Evolutionary conservation across 1,140 invertebrate species (phyloP), one percentile per base, ranked within the genome.

Genomic region (Bemisia tabaci): DNA sequence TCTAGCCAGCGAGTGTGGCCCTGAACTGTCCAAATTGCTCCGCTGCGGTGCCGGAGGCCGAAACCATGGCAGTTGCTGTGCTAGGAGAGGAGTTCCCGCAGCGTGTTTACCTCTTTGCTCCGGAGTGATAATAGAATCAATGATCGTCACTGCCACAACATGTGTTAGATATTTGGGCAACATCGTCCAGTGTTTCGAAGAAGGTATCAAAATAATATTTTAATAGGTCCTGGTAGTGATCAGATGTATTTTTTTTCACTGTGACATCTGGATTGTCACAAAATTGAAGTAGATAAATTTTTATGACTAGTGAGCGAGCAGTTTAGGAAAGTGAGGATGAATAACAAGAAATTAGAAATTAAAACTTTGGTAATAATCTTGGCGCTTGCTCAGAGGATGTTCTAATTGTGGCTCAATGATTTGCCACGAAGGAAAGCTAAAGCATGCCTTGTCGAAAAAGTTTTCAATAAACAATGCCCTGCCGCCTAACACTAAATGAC

Each of bases 101-200:
- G 75, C 79, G 39, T 92, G 90, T 73, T 77, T 86, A 64, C 81
- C 85, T 11, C 78, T 91, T 21, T 92, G 90, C 75, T 82, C 85
- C n/a, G 90, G 88, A 60, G 82, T 87, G 5, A 79, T 85, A 66
- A 67, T 78, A 9, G 62, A 67, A 60, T 68, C 72, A 2, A 79
- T 85, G 64, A 79, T 83, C 9, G 82, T 82, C 69, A 77, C 83
- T 69, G 80, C 85, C 70, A 75, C 82, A 5, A 77, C 83, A 60
- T 92, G 90, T 76, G 81, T 88, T 26, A 84, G 87, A 2, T 91
- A 87, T 75, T 86, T 90, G 66, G 89, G 89, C 58, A 91, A 91
- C 75, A 90, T 92, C 70, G 83, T 89, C 25, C 86, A 90, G 76
- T 92, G 90, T 76, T 89, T 90, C 72, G 89, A 91, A 76, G 89